phyloP scores from a whole-genome alignment of 2,113 vertebrate genomes.

The Bos indicus region DNA sequence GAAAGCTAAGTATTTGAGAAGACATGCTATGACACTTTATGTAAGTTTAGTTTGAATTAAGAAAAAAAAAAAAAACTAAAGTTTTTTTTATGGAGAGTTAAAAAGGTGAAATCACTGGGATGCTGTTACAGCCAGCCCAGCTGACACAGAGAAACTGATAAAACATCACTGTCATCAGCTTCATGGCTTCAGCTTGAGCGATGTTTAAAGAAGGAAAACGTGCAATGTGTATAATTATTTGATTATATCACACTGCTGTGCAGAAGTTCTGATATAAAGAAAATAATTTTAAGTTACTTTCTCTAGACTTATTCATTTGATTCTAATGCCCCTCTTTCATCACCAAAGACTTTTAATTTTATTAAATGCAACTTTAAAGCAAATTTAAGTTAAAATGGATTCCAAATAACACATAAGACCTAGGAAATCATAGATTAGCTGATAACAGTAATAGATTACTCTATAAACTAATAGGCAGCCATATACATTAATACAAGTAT shows the following conservation, averaged over 20 bases:
- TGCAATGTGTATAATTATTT: slow-evolving; percentile 27
- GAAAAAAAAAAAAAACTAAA: neutral
- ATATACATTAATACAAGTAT: neutral
- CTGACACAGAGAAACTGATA: neutral
- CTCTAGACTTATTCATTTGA: neutral
- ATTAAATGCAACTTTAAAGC: slow-evolving; percentile 32
- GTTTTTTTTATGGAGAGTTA: neutral
- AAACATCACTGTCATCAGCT: neutral
- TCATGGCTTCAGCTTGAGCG: neutral
- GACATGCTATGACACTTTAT: neutral
- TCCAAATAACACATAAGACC: neutral
- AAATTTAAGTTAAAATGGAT: slow-evolving; percentile 41
- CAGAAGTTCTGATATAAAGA: slow-evolving; percentile 16
- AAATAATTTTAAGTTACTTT: slow-evolving; percentile 42
- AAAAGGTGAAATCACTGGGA: neutral
- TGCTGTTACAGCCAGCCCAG: neutral
- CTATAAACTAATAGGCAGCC: neutral
- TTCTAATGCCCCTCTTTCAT: neutral
- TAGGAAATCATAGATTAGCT: neutral
- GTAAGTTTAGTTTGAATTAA: neutral
- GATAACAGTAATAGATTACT: neutral
- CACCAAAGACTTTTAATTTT: slow-evolving; percentile 24
- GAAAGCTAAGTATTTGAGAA: neutral
- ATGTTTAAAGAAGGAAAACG: slow-evolving; percentile 1
- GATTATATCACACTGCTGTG: slow-evolving; percentile 36